These are phyloP conservation scores for Druceiella hillmani DNA, from an alignment of 2,888 invertebrate species.

Conservation along the genomic window DNA sequence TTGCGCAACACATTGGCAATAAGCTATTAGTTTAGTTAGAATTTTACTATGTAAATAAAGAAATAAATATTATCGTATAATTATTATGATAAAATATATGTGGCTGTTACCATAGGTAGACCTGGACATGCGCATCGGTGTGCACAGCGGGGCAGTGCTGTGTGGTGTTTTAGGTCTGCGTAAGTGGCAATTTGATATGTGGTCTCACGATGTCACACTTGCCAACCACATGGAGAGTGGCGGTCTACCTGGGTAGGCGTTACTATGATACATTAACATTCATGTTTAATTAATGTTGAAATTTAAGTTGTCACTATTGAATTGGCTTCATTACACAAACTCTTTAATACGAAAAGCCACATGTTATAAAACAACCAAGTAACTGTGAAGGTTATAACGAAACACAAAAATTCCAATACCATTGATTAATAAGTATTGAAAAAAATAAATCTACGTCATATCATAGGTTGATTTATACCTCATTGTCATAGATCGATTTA, in stretches of 20 bases:
- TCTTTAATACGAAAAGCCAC: too few species aligned
- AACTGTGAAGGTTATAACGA: too few species aligned
- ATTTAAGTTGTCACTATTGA: constrained; percentile 13
- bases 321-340: too few species aligned
- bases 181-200: constrained; percentile 92
- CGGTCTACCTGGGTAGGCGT: constrained; percentile 87
- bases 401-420: too few species aligned
- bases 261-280: neutral
- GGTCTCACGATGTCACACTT: constrained; percentile 92
- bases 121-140: constrained; percentile 96
- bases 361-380: too few species aligned
- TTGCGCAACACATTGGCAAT: too few species aligned
- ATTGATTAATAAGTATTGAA: too few species aligned
- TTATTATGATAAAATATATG: neutral
- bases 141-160: constrained; percentile 92
- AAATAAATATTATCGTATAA: neutral
- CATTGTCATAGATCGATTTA: too few species aligned
- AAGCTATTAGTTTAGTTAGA: too few species aligned
- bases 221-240: constrained; percentile 98
- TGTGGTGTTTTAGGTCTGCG: constrained; percentile 91
- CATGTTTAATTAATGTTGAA: neutral
- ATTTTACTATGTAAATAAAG: too few species aligned
- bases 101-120: constrained; percentile 59
- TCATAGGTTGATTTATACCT: too few species aligned
- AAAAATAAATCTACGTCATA: too few species aligned